Base-by-base conservation (phyloP, 2,113 vertebrate genomes). In the Brachyhypopomus occidentalis region DNA sequence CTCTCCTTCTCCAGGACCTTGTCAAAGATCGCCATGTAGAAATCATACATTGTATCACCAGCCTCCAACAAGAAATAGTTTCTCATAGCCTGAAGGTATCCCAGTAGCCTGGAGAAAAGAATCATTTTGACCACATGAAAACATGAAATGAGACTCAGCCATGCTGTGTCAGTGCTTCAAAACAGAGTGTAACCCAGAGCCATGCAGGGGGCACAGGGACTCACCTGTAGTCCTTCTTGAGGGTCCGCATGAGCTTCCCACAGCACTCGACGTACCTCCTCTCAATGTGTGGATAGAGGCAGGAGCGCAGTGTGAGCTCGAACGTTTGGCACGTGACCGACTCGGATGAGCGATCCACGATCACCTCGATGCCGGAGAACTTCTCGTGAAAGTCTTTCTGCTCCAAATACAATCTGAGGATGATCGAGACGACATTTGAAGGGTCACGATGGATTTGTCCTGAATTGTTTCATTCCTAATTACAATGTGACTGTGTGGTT, bases 21-120 rank as follows among this genome's bases (percentile, higher is more conserved):
- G 83, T 98, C 98, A 92, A 99, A 99, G 90, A 99, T 98, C 45
- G 97, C 95, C 0, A 97, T 98, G 88, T 98, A 99, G 89, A 99
- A 99, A 87, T 99, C 97, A 82, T 98, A 99, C 97, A 99, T 99
- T 41, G 97, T 98, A 91, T 99, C 97, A 36, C 98, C 98, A n/a
- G 97, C 97, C 91, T 99, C 98, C 90, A 99, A 94, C 77, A 99
- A 92, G 88, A 99, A 99, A 87, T 98, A 98, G 89, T 98, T 98
- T 80, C 98, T 96, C 98, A 99, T 99, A 23, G 98, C 96, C 58
- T 99, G 97, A 58, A 99, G 94, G 88, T 97, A 98, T 55, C 97
- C 98, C 79, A 98, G 91, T 66, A 99, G 88, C 86, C 98, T 99
- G 17, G 67, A 72, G 55, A 22, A 19, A 62, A 48, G 34, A 34